Percentiles rank a stretch among this genome's conserved stretches.
phyloP scores from a whole-genome alignment of 2,797 vertebrate genomes.

The Coluber constrictor region DNA sequence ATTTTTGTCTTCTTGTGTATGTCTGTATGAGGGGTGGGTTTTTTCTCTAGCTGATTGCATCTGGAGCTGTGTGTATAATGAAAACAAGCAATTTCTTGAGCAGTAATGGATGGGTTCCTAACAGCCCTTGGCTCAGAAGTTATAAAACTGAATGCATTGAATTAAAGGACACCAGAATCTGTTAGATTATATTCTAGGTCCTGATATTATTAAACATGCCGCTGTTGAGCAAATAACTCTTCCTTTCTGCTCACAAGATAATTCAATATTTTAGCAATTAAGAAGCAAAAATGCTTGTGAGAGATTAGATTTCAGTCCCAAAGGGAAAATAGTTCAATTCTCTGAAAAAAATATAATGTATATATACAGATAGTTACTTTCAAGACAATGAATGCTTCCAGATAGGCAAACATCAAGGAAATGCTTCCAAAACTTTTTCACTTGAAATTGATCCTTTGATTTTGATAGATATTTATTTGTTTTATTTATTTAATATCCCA shows the following conservation, averaged over 20 bases:
- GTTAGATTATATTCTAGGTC: background rate
- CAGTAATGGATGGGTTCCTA: background rate
- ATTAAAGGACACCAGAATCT: background rate
- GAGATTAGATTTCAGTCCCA: background rate
- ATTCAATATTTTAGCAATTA: background rate
- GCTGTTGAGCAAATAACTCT: background rate
- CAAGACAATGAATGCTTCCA: background rate
- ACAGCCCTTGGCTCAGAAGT: background rate
- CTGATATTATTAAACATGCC: background rate
- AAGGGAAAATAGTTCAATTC: background rate
- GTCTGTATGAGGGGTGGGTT: background rate
- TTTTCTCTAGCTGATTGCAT: background rate
- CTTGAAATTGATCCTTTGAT: background rate
- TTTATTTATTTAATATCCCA: background rate
- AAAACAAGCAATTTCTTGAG: background rate
- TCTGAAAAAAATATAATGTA: background rate
- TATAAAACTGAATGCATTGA: background rate
- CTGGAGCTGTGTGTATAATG: background rate
- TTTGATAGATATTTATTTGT: background rate
- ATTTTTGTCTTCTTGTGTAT: conserved; percentile 23
- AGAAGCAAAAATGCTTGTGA: background rate
- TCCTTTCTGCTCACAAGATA: background rate
- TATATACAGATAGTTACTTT: background rate
- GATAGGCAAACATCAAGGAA: background rate
- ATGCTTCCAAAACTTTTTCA: background rate